A percentile compares a stretch with the other conserved stretches of the same genome.
Evolutionary conservation across 30 jellyfish, hydroid and myxozoan species (phyloP).

Genomic region (Aurelia coerulea): DNA sequence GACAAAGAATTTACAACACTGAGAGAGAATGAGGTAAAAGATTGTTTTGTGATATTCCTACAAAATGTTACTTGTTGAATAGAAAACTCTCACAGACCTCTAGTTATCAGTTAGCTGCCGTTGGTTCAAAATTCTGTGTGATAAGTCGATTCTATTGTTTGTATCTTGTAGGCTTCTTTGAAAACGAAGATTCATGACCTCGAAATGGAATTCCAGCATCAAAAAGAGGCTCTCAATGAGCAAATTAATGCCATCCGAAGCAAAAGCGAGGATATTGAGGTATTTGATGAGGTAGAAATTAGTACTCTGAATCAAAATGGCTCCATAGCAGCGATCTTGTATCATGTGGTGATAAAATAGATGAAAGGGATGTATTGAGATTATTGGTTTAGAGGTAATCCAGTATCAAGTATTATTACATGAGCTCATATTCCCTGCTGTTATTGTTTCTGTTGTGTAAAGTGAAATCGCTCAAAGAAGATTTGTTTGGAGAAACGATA

Average conservation of each 20-base stretch:
- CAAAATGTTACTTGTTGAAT: too few relatives aligned
- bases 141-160: too few relatives aligned
- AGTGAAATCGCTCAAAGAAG: too few relatives aligned
- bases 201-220: slow-evolving; percentile 42
- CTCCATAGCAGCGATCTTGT: background rate
- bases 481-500: too few relatives aligned
- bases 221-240: slow-evolving; percentile 33
- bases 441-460: too few relatives aligned
- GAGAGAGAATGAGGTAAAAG: slow-evolving; percentile 52
- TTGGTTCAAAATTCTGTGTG: background rate
- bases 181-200: slow-evolving; percentile 37
- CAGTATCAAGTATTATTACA: too few relatives aligned
- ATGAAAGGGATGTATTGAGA: too few relatives aligned
- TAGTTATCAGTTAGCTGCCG: background rate
- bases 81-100: too few relatives aligned
- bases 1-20: slow-evolving; percentile 17
- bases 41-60: too few relatives aligned
- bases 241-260: slow-evolving; percentile 15
- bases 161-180: slow-evolving; percentile 18
- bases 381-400: too few relatives aligned
- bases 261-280: slow-evolving; percentile 52
- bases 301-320: background rate
- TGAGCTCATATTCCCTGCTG: too few relatives aligned
- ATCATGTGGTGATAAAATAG: background rate
- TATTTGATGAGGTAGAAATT: background rate